Base-by-base conservation (phyloP, 2,888 invertebrate species). In the Cosmopolites sordidus region DNA sequence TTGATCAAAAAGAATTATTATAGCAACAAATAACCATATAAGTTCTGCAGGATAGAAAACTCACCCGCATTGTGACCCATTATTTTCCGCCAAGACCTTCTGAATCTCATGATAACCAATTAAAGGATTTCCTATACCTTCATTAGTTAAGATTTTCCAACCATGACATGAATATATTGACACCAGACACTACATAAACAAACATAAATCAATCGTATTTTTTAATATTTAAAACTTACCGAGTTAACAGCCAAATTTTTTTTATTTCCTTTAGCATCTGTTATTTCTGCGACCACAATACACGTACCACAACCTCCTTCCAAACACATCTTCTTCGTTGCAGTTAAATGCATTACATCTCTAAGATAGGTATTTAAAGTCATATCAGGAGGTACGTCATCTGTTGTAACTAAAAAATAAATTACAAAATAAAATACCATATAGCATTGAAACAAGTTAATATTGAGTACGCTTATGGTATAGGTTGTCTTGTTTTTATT, bases 281-380 rank as follows among this genome's bases (percentile, higher is more conserved):
- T 69, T 9, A 68, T 72, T 0, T 74, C 64, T 1, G 76, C 79
- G 1, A 78, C 72, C 1, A 82, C 81, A 1, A 81, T 75, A 64
- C 87, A 87, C 0, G 80, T 80, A 0, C 87, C 87, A 63, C 87
- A 87, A 1, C 87, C 87, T 0, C 87, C 87, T 67, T 87, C 86
- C 16, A 79, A 77, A 62, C 87, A 87, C 84, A 86, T 86, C 1
- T 75, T 76, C 65, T 87, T 87, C 0, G 87, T 87, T 1, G 87
- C 87, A 2, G 78, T 79, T 1, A 86, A 70, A 54, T 79, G 76
- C 0, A 81, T 80, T 54, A 79, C 74, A 1, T 80, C 78, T 2
- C 87, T 73, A 42, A 87, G 78, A 63, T 78, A 87, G 29, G 79
- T 78, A 59, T 86, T 85, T 1, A 87, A 70, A 0, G 81, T 78